phyloP scores from a whole-genome alignment of 2,888 invertebrate genomes.

The Endotricha flammealis region DNA sequence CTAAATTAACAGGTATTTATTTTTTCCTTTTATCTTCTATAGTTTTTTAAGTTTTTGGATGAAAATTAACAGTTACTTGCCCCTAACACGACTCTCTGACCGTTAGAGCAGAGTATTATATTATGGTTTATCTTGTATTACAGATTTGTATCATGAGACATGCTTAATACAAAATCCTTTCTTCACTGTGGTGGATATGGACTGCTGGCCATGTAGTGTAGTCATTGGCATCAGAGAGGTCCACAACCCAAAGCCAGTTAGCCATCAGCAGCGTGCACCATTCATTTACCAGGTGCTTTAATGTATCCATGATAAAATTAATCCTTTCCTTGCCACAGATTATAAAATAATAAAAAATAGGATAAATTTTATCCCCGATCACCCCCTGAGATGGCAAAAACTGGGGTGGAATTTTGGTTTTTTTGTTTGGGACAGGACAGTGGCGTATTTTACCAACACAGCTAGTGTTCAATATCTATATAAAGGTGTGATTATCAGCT shows the following conservation, averaged over 20 bases:
- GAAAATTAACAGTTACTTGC: no score
- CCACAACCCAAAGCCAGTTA: constrained; percentile 66
- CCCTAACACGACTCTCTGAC: constrained; percentile 13
- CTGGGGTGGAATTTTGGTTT: no score
- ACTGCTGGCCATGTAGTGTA: constrained; percentile 89
- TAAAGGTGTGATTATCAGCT: no score
- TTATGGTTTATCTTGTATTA: no score
- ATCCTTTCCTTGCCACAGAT: no score
- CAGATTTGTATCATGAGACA: constrained; percentile 90
- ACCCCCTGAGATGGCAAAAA: no score
- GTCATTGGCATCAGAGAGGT: constrained; percentile 83
- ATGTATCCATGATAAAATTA: not conserved
- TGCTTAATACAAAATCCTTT: constrained; percentile 91
- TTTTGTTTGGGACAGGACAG: no score
- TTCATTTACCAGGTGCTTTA: constrained; percentile 73
- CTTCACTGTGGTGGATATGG: constrained; percentile 88
- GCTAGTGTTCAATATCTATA: no score
- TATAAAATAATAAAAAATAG: no score
- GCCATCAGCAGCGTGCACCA: constrained; percentile 58
- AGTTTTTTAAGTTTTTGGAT: constrained; percentile 8
- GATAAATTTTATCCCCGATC: no score
- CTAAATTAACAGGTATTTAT: constrained; percentile 82
- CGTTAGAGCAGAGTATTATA: no score
- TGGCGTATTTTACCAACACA: no score
- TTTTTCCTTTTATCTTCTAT: constrained; percentile 7